Evolutionary conservation across 2,797 vertebrate species (phyloP).

Genomic region (Threskiornis aethiopicus): DNA sequence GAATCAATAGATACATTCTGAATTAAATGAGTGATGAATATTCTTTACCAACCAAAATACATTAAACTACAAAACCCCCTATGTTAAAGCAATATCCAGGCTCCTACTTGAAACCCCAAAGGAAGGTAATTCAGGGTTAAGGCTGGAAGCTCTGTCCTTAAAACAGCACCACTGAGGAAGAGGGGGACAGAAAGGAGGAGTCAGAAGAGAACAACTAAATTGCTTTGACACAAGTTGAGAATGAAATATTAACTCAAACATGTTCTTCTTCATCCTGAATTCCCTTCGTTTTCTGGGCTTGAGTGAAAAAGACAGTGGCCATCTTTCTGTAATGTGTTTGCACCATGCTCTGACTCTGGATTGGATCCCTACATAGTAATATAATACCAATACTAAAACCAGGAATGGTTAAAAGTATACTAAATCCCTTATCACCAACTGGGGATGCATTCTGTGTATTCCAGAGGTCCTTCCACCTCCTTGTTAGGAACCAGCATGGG

Average conservation of each 20-base stretch:
- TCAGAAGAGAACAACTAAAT: not conserved
- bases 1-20: constrained; percentile 86
- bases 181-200: not conserved
- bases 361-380: not conserved
- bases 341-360: not conserved
- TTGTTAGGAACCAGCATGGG: not conserved
- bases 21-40: constrained; percentile 89
- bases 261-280: constrained; percentile 10
- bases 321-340: not conserved
- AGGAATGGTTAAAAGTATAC: not conserved
- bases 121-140: constrained; percentile 53
- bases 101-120: constrained; percentile 40
- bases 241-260: constrained; percentile 40
- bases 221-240: constrained; percentile 14
- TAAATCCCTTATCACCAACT: not conserved
- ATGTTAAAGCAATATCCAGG: constrained; percentile 52
- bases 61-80: constrained; percentile 70
- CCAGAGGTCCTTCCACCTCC: not conserved
- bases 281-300: not conserved
- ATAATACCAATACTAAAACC: not conserved
- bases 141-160: not conserved
- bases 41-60: constrained; percentile 88
- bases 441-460: not conserved
- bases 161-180: not conserved
- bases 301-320: not conserved